These are phyloP conservation scores for Alcedo atthis DNA, from an alignment of 2,797 vertebrate species.

Conservation along the genomic window DNA sequence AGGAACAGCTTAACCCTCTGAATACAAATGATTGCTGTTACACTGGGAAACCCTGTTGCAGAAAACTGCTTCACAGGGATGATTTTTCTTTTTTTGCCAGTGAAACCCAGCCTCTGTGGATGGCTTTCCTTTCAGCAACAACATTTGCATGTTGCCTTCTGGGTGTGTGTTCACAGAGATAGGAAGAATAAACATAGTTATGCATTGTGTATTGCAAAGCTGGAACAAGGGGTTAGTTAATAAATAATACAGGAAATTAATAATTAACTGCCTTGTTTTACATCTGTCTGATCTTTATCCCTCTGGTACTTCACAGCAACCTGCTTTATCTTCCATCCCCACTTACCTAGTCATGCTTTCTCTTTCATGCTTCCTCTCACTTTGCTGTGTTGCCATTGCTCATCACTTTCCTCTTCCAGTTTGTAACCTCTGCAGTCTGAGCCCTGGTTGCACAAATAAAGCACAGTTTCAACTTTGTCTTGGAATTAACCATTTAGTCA, in stretches of 20 bases:
- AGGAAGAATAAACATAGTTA: conserved; percentile 13
- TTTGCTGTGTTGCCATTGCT: not conserved
- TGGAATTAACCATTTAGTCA: not conserved
- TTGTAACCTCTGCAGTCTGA: not conserved
- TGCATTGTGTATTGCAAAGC: not conserved
- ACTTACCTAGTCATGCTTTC: not conserved
- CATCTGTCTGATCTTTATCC: not conserved
- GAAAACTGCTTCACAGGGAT: not conserved
- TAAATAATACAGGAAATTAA: not conserved
- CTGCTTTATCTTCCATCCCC: not conserved
- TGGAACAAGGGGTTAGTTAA: conserved; percentile 17
- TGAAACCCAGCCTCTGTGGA: not conserved
- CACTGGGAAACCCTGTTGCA: not conserved
- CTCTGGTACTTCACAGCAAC: not conserved
- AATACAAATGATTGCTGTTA: not conserved
- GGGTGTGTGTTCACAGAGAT: not conserved
- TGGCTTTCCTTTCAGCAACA: not conserved
- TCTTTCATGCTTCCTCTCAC: not conserved
- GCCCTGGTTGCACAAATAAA: not conserved
- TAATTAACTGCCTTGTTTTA: conserved; percentile 2
- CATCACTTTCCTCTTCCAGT: not conserved
- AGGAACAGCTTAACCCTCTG: not conserved
- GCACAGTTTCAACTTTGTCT: not conserved
- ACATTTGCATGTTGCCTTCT: not conserved
- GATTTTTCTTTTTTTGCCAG: not conserved